Conservation (phyloP, 92 coral and sea anemone genomes). For the Paragorgia papillata region DNA sequence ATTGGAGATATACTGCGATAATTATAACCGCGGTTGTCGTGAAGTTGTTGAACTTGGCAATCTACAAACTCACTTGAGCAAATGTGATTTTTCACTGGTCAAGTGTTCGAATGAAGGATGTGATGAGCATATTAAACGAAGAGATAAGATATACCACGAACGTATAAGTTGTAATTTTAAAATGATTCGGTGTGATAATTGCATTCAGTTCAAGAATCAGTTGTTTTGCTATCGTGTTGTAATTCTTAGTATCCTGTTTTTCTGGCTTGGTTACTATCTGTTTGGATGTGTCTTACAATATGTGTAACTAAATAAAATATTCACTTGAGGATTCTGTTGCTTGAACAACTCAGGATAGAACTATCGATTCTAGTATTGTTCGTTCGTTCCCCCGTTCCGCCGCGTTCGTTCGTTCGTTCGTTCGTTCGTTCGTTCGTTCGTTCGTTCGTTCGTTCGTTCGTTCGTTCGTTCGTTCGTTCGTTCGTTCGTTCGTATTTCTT, state of each 20-base stretch:
- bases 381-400: too few species aligned
- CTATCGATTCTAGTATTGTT: too few species aligned
- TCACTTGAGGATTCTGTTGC: too few species aligned
- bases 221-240: conserved; percentile 7
- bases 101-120: conserved; percentile 21
- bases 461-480: too few species aligned
- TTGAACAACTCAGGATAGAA: too few species aligned
- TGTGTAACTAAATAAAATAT: too few species aligned
- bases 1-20: conserved; percentile 10
- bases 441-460: too few species aligned
- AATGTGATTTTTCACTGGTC: conserved; percentile 14
- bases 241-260: neutral
- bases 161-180: neutral
- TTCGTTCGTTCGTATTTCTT: too few species aligned
- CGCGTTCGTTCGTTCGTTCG: too few species aligned
- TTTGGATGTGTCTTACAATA: neutral
- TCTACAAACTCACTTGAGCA: neutral
- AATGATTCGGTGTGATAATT: neutral
- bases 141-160: conserved; percentile 5
- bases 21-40: neutral
- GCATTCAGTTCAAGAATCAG: neutral
- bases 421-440: too few species aligned
- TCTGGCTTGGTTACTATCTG: conserved; percentile 9
- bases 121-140: neutral
- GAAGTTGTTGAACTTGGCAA: conserved; percentile 4